These are phyloP conservation scores for Metacarcinus magister DNA, from an alignment of 2,888 invertebrate species.

Conservation along the genomic window DNA sequence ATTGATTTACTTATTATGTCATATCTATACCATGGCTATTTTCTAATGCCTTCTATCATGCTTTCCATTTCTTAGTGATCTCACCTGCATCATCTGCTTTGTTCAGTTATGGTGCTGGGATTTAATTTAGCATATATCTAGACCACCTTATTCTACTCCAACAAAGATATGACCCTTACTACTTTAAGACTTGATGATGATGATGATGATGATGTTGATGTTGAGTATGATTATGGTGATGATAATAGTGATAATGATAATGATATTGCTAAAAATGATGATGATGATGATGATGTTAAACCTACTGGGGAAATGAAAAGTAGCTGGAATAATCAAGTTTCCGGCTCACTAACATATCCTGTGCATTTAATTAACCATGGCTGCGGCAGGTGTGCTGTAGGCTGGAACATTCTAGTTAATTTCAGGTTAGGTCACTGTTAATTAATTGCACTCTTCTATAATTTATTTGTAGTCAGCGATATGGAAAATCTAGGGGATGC, in stretches of 20 bases:
- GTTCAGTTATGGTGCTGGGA: background rate
- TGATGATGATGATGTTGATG: background rate
- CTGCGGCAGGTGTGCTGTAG: background rate
- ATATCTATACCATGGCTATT: too few relatives aligned
- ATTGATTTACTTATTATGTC: too few relatives aligned
- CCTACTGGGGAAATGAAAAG: background rate
- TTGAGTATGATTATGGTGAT: background rate
- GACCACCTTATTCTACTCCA: background rate
- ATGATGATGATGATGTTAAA: background rate
- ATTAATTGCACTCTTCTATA: background rate
- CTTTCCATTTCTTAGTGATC: too few relatives aligned
- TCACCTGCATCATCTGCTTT: too few relatives aligned
- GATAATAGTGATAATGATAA: background rate
- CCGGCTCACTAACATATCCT: background rate
- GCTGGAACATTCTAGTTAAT: background rate
- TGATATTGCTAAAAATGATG: too few relatives aligned
- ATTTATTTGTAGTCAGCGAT: background rate
- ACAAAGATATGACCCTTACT: too few relatives aligned
- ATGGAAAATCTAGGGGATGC: background rate
- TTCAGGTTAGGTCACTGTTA: conserved; percentile 2
- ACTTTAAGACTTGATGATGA: background rate
- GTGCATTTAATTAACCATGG: background rate
- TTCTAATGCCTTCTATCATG: too few relatives aligned
- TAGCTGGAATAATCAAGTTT: background rate
- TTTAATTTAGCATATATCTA: background rate